phyloP scores from a whole-genome alignment of 2,797 vertebrate species.

The Cyprinodon diabolis region DNA sequence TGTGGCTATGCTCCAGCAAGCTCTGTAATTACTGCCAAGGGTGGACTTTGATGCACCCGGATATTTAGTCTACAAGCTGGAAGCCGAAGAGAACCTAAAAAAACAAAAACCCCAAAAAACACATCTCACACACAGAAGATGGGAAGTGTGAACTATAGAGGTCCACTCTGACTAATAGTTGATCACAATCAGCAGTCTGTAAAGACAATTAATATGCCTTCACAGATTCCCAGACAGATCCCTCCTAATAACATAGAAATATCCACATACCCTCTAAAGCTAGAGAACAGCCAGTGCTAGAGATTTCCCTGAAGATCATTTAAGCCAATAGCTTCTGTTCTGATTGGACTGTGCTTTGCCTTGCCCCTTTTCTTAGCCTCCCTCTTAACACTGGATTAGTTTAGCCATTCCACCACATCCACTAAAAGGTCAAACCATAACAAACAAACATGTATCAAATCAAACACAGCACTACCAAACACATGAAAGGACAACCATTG shows the following conservation, averaged over 20 bases:
- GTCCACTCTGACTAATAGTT: constrained; percentile 39
- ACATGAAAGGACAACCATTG: constrained; percentile 1
- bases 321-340: constrained; percentile 69
- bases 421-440: constrained; percentile 41
- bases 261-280: constrained; percentile 16
- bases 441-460: constrained; percentile 16
- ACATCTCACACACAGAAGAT: constrained; percentile 11
- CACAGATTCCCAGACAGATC: constrained; percentile 20
- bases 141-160: constrained; percentile 4
- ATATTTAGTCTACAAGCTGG: constrained; percentile 58
- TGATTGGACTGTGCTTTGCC: constrained; percentile 72
- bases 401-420: constrained; percentile 48
- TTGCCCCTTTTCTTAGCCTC: constrained; percentile 51
- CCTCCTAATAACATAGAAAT: constrained; percentile 9
- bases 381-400: constrained; percentile 54
- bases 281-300: constrained; percentile 41
- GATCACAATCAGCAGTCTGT: constrained; percentile 30
- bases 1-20: constrained; percentile 57
- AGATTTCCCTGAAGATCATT: constrained; percentile 68
- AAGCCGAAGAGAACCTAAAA: constrained; percentile 23
- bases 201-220: constrained; percentile 24
- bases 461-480: constrained; percentile 15
- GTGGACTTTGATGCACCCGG: constrained; percentile 55
- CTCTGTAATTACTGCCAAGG: constrained; percentile 68
- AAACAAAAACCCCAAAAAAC: not conserved